These are phyloP conservation scores for Aegithalos caudatus DNA, from an alignment of 2,113 vertebrate species.

Conservation along the genomic window DNA sequence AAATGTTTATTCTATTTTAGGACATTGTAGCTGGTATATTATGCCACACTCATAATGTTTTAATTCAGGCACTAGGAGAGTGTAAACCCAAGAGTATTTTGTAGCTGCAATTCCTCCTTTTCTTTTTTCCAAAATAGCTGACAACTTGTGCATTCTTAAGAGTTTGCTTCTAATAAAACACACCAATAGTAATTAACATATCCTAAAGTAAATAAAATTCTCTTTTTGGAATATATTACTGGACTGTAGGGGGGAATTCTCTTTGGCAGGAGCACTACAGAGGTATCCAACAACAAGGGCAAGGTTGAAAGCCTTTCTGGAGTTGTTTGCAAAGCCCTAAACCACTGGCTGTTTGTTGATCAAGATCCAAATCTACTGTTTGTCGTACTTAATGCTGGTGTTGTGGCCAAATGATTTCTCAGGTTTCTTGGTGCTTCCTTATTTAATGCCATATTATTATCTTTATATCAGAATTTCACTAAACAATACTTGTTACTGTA, in stretches of 20 bases:
- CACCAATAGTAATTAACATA: background rate
- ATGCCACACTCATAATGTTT: background rate
- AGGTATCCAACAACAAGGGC: background rate
- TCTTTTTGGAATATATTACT: background rate
- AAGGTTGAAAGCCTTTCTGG: background rate
- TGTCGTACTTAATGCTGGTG: background rate
- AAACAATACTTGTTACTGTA: background rate
- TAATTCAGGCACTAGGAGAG: background rate
- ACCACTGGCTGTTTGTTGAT: background rate
- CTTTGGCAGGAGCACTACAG: background rate
- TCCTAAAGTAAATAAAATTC: background rate
- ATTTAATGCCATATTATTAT: background rate
- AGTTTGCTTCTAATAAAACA: background rate
- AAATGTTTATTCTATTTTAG: conserved; percentile 16
- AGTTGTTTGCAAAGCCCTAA: background rate
- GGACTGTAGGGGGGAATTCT: background rate
- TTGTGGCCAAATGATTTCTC: background rate
- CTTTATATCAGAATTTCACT: background rate
- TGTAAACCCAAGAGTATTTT: background rate
- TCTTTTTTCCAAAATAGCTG: background rate
- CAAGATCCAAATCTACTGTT: background rate
- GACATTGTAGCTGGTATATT: background rate
- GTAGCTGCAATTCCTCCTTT: background rate
- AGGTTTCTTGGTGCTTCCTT: background rate
- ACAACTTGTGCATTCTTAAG: background rate